Evolutionary conservation across 2,113 vertebrate species (phyloP).

Genomic region (Etheostoma spectabile): DNA sequence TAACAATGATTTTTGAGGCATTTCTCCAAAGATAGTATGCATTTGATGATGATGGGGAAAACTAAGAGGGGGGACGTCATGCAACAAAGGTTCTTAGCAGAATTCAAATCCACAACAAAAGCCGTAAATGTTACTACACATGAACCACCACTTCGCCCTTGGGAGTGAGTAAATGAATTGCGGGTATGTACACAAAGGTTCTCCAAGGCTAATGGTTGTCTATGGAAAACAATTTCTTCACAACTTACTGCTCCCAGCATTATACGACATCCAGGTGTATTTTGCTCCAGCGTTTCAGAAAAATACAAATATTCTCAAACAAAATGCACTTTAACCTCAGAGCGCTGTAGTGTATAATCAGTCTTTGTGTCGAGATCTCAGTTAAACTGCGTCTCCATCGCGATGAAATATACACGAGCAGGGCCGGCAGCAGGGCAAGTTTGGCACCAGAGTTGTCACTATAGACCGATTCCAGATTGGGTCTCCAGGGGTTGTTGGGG

Average conservation of each 20-base stretch:
- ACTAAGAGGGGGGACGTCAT: constrained; percentile 9
- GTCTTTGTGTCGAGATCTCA: constrained; percentile 45
- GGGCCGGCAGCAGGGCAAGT: constrained; percentile 37
- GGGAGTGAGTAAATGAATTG: constrained; percentile 50
- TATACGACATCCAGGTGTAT: constrained; percentile 38
- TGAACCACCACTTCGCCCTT: constrained; percentile 46
- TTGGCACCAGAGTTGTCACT: constrained; percentile 43
- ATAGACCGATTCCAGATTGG: constrained; percentile 66
- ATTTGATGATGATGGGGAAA: constrained; percentile 16
- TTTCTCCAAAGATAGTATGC: constrained; percentile 32
- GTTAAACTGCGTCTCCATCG: constrained; percentile 20
- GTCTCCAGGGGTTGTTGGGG: constrained; percentile 55
- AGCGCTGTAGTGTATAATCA: constrained; percentile 37
- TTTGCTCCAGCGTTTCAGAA: constrained; percentile 36
- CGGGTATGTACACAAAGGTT: constrained; percentile 35
- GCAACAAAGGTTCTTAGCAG: constrained; percentile 37
- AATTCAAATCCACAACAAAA: constrained; percentile 38
- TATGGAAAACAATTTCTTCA: constrained; percentile 51
- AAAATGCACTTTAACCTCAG: constrained; percentile 25
- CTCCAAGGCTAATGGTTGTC: constrained; percentile 36
- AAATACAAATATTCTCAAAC: constrained; percentile 53
- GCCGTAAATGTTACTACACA: constrained; percentile 36
- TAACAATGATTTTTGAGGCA: constrained; percentile 29
- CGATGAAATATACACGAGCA: constrained; percentile 25
- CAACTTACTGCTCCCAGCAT: constrained; percentile 38